Percentiles rank a stretch among this genome's conserved stretches.
Evolutionary conservation across 35 echinoderm and acorn worm species (phyloP).

Genomic region (Acanthaster planci): DNA sequence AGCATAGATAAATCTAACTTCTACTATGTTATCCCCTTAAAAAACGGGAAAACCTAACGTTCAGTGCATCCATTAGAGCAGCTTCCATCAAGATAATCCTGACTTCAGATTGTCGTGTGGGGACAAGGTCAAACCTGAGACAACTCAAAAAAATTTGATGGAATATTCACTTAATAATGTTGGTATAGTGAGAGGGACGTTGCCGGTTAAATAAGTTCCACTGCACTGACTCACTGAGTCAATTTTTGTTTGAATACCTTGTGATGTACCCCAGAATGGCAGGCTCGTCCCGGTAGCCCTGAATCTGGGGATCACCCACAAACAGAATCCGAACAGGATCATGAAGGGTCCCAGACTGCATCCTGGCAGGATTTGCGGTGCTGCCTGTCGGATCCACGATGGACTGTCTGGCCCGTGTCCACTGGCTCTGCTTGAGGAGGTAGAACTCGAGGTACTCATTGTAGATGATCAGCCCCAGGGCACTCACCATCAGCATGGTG

Average conservation of each 20-base stretch:
- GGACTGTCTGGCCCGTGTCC: conserved; percentile 33
- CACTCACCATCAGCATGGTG: conserved; percentile 37
- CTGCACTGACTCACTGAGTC: too few species aligned
- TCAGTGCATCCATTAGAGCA: too few species aligned
- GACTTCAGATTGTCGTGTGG: too few species aligned
- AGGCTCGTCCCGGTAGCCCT: conserved; percentile 52
- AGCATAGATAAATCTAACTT: too few species aligned
- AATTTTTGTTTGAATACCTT: conserved; percentile 39
- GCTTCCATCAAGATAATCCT: too few species aligned
- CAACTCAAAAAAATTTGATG: too few species aligned
- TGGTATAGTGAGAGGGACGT: too few species aligned
- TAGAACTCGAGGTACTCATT: conserved; percentile 62
- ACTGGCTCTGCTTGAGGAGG: conserved; percentile 48
- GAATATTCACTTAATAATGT: too few species aligned
- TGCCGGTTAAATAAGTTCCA: too few species aligned
- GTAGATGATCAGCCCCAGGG: conserved; percentile 48
- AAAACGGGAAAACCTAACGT: too few species aligned
- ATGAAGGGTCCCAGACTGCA: not conserved
- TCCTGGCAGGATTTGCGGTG: not conserved
- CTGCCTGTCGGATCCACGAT: conserved; percentile 24
- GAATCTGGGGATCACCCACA: conserved; percentile 67
- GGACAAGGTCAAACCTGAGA: too few species aligned
- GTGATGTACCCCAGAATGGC: conserved; percentile 45
- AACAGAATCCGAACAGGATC: conserved; percentile 62
- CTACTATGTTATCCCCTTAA: too few species aligned